A percentile compares a stretch with the other conserved stretches of the same genome.
Conservation (phyloP, 2,797 vertebrate genomes). For the Myotis planiceps region DNA sequence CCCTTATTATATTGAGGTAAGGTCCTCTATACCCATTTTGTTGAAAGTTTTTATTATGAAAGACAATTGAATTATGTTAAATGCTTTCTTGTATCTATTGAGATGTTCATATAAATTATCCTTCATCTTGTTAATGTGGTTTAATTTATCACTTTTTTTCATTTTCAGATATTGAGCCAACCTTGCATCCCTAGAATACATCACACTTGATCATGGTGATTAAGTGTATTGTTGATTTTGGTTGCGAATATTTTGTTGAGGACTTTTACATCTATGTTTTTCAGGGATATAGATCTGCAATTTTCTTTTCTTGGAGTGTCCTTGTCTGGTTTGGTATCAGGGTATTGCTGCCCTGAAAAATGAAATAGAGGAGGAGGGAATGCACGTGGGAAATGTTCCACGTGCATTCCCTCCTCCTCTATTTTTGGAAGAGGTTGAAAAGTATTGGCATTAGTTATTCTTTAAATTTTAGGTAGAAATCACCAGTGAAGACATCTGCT, state of each 20-base stretch:
- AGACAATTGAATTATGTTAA: not conserved
- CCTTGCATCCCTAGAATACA: not conserved
- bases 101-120: not conserved
- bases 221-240: not conserved
- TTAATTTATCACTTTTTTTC: not conserved
- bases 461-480: not conserved
- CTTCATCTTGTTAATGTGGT: not conserved
- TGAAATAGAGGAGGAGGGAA: too few relatives aligned
- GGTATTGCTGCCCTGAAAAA: not conserved
- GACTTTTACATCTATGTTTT: not conserved
- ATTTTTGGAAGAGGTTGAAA: not conserved
- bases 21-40: not conserved
- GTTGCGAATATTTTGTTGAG: not conserved
- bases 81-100: not conserved
- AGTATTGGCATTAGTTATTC: not conserved
- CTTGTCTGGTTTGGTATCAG: not conserved
- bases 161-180: not conserved
- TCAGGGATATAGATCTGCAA: not conserved
- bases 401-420: not conserved
- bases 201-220: not conserved
- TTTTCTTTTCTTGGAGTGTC: not conserved
- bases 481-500: not conserved
- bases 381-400: too few relatives aligned
- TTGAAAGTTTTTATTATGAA: not conserved
- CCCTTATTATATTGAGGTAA: not conserved